Percentiles rank a stretch among this genome's conserved stretches.
phyloP scores from a whole-genome alignment of 2,888 invertebrate genomes.

The Orthonevra nobilis region DNA sequence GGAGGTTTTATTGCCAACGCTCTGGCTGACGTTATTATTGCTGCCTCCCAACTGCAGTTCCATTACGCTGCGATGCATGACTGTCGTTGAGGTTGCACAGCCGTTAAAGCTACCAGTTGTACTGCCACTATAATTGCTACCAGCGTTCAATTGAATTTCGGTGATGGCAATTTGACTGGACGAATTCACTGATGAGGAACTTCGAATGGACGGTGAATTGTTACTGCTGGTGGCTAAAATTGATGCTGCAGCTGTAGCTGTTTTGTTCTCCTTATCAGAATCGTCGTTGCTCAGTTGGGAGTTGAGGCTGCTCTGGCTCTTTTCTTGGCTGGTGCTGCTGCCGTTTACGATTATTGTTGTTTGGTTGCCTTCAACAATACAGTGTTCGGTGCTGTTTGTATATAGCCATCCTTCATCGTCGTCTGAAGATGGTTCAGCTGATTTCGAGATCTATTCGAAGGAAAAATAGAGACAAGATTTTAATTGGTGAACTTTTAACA shows the following conservation, averaged over 20 bases:
- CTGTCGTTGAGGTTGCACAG: conserved; percentile 71
- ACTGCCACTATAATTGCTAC: conserved; percentile 75
- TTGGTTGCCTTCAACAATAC: conserved; percentile 48
- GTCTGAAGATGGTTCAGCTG: conserved; percentile 82
- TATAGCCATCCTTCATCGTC: conserved; percentile 82
- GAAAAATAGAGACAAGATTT: conserved; percentile 7
- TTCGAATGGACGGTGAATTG: conserved; percentile 61
- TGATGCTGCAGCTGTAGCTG: conserved; percentile 73
- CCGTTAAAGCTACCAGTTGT: conserved; percentile 73
- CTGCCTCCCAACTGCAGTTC: conserved; percentile 76
- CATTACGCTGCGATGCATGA: conserved; percentile 76
- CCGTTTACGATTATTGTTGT: conserved; percentile 74
- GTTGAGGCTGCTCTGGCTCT: conserved; percentile 69
- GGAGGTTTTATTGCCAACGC: conserved; percentile 66
- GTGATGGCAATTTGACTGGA: conserved; percentile 69
- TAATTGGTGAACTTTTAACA: conserved; percentile 52
- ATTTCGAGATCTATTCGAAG: conserved; percentile 76
- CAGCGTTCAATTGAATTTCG: conserved; percentile 69
- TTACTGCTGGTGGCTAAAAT: conserved; percentile 52
- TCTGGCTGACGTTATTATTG: conserved; percentile 57
- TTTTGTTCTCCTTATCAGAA: conserved; percentile 80
- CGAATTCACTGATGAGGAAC: conserved; percentile 65
- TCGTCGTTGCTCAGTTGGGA: conserved; percentile 73
- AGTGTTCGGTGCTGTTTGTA: conserved; percentile 51
- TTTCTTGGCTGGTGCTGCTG: conserved; percentile 68